Evolutionary conservation across 1,140 invertebrate species (phyloP), one percentile per base, ranked within the genome.

Genomic region (Portunus trituberculatus): DNA sequence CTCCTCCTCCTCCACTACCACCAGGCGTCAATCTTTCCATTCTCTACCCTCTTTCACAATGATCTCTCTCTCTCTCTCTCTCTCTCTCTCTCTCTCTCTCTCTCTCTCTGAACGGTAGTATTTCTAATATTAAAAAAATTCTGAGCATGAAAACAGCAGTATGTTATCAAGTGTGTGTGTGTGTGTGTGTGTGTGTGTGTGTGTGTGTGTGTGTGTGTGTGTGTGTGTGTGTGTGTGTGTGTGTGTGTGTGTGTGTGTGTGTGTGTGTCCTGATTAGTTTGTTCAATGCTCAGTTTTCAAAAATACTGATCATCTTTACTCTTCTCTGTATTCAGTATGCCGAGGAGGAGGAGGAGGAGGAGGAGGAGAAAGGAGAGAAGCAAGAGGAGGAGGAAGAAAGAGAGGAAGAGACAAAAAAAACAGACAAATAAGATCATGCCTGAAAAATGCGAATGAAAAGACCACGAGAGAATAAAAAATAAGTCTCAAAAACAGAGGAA

Each of bases 61-160:
- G 39, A 39, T 59, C 52, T 59, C 52, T 59, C 52, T 59, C 52
- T 59, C 52, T 90, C 88, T 46, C 39, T 46, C 88, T 90, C 88
- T 90, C 88, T 90, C 88, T 90, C 88, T 90, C 88, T 90, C 88
- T 90, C 88, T 90, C 88, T 90, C 88, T 90, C 88, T 48, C 88
- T 90, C 88, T 90, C 88, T 90, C 88, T 90, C 88, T 90, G 14
- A 28, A 12, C 3, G 48, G 12, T 39, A n/a, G 29, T 90, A 39
- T 90, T 88, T 39, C 20, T 46, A 32, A 28, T 88, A 25, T 31
- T 29, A 12, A 48, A 91, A 91, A 25, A 52, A 25, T 46, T 28
- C 7, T 29, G 14, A 52, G 48, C 12, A 46, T 6, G 29, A 91
- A 39, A 59, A 59, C 52, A 59, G 52, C 52, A 59, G 52, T 59